Evolutionary conservation across 2,797 vertebrate species (phyloP).

Genomic region (Avahi laniger): DNA sequence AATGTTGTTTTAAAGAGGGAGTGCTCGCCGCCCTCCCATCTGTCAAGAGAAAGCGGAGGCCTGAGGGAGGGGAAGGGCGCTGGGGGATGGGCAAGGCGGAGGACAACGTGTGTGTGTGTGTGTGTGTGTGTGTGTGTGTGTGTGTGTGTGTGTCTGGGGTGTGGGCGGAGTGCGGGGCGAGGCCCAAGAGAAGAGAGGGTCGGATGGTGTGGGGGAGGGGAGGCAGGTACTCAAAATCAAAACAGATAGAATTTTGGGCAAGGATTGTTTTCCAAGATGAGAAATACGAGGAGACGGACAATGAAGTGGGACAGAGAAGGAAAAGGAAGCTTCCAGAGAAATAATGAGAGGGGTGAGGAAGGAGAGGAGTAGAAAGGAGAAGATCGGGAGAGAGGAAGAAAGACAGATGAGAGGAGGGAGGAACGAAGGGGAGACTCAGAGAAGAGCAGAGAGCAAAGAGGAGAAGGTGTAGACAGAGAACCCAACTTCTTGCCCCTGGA

Average conservation of each 20-base stretch:
- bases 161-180: not conserved
- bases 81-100: not conserved
- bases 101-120: no score
- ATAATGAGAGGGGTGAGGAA: not conserved
- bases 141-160: not conserved
- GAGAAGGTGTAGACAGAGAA: not conserved
- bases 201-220: not conserved
- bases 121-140: not conserved
- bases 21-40: slow-evolving; percentile 77
- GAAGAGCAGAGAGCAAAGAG: not conserved
- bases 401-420: not conserved
- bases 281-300: not conserved
- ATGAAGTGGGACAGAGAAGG: not conserved
- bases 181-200: not conserved
- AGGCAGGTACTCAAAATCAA: not conserved
- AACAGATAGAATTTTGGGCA: not conserved
- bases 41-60: slow-evolving; percentile 75
- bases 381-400: no score
- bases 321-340: not conserved
- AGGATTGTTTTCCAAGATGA: not conserved
- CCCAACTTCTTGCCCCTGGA: not conserved
- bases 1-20: slow-evolving; percentile 79
- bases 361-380: not conserved
- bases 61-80: not conserved
- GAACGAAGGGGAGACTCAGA: no score